Percentiles rank a stretch among this genome's conserved stretches.
Evolutionary conservation across 1,140 invertebrate species (phyloP).

Genomic region (Lutraria rhynchaena): DNA sequence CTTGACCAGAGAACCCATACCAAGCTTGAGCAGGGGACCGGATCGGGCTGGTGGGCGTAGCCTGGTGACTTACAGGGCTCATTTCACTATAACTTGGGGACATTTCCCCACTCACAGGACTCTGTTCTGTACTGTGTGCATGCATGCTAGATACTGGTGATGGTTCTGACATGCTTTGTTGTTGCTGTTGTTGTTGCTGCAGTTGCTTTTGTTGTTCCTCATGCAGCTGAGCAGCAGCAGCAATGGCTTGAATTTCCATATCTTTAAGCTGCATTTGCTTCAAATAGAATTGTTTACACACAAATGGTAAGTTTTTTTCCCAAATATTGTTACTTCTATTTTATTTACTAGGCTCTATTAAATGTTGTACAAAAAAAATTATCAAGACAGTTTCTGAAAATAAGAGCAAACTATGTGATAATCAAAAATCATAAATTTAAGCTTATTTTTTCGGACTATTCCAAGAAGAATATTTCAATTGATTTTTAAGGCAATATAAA

Average conservation of each 20-base stretch:
- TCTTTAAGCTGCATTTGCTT: slow-evolving; percentile 43
- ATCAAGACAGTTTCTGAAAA: too few relatives aligned
- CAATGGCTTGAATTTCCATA: slow-evolving; percentile 36
- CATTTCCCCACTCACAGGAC: slow-evolving; percentile 64
- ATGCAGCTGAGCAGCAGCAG: slow-evolving; percentile 30
- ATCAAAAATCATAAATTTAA: too few relatives aligned
- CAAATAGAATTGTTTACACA: too few relatives aligned
- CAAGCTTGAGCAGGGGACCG: slow-evolving; percentile 27
- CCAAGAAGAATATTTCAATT: too few relatives aligned
- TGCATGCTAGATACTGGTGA: slow-evolving; percentile 54
- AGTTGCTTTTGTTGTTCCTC: slow-evolving; percentile 50
- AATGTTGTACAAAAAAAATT: too few relatives aligned
- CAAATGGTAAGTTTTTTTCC: too few relatives aligned
- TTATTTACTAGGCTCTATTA: too few relatives aligned
- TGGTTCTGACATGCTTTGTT: slow-evolving; percentile 17
- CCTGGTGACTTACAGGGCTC: slow-evolving; percentile 69
- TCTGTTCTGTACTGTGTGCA: slow-evolving; percentile 78
- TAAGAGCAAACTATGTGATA: too few relatives aligned
- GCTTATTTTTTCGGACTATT: too few relatives aligned
- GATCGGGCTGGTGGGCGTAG: background rate
- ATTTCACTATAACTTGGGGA: slow-evolving; percentile 72
- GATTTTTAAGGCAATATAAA: too few relatives aligned
- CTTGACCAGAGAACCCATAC: slow-evolving; percentile 24
- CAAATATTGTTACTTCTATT: too few relatives aligned
- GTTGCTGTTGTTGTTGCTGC: slow-evolving; percentile 37